Evolutionary conservation across 2,113 vertebrate species (phyloP).

Genomic region (Electrona antarctica): DNA sequence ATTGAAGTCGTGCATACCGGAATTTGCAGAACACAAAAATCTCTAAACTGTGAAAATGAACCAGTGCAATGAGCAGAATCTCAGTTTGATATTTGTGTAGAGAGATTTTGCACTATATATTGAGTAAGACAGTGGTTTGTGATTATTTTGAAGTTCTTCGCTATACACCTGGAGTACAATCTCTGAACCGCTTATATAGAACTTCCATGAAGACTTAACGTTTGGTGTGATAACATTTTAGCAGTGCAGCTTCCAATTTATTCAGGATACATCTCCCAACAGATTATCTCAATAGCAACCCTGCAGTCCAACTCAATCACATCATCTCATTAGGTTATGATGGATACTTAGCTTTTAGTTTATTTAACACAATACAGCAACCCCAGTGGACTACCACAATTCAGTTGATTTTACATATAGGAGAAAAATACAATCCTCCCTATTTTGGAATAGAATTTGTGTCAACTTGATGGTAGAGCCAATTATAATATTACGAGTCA

Average conservation of each 20-base stretch:
- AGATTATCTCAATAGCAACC: conserved; percentile 9
- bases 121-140: too few relatives aligned
- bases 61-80: too few relatives aligned
- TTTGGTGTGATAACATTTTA: background rate
- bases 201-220: background rate
- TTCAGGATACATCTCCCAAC: background rate
- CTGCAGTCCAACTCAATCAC: background rate
- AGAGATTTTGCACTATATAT: background rate
- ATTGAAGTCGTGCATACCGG: background rate
- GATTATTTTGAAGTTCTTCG: too few relatives aligned
- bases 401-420: background rate
- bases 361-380: background rate
- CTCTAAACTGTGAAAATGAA: too few relatives aligned
- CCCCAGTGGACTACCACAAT: background rate
- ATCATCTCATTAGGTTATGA: background rate
- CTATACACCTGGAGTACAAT: too few relatives aligned
- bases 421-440: too few relatives aligned
- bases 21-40: background rate
- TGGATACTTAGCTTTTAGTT: background rate
- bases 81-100: background rate
- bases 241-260: background rate
- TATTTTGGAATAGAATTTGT: too few relatives aligned
- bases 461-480: too few relatives aligned
- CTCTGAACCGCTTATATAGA: background rate
- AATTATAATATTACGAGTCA: background rate